These are phyloP conservation scores for Araneus ventricosus DNA, from an alignment of 1,140 invertebrate species.

Conservation along the genomic window DNA sequence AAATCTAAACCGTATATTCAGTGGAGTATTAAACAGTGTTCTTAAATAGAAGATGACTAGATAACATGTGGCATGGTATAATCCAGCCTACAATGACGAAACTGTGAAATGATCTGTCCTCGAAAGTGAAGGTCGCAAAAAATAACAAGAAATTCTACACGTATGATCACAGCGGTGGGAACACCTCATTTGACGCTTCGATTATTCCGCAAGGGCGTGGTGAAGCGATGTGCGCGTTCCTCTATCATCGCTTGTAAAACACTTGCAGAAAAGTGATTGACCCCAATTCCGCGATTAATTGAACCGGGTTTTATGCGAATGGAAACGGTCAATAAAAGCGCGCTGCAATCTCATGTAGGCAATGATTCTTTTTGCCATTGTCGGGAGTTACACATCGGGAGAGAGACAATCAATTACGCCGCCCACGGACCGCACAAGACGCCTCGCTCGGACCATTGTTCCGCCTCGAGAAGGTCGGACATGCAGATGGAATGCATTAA, in stretches of 20 bases:
- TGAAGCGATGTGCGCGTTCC: background rate
- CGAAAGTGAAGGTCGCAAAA: no score
- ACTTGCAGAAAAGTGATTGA: background rate
- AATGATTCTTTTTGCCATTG: background rate
- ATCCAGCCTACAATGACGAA: no score
- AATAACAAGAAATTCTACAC: background rate
- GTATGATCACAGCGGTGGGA: background rate
- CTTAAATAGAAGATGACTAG: no score
- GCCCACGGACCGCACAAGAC: background rate
- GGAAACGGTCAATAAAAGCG: background rate
- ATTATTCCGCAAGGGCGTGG: background rate
- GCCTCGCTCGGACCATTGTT: background rate
- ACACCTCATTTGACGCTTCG: background rate
- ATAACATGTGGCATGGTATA: no score
- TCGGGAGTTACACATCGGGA: background rate
- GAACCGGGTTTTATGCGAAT: background rate
- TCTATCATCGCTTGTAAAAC: background rate
- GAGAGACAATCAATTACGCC: background rate
- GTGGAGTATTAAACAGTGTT: no score
- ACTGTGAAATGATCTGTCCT: no score
- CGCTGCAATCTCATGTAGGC: background rate
- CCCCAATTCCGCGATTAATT: background rate
- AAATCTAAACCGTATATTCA: no score
- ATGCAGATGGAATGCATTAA: background rate
- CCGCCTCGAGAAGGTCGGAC: background rate